Conservation (phyloP, 1,140 invertebrate genomes). For the Drosophila takahashii region DNA sequence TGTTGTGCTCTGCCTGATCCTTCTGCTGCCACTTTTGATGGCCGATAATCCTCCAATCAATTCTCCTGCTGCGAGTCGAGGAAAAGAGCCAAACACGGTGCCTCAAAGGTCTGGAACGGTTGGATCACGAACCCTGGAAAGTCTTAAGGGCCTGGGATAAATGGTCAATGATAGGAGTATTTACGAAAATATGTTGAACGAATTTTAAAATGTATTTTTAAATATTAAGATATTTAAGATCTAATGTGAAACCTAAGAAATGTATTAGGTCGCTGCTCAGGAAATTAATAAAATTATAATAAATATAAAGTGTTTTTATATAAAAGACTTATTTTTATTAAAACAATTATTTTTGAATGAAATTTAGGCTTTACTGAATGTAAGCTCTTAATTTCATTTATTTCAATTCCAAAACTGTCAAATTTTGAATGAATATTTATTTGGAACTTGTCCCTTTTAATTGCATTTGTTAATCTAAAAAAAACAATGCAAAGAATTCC, state of each 20-base stretch:
- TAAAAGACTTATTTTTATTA: no score
- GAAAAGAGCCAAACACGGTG: background rate
- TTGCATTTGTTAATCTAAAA: background rate
- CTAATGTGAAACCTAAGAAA: background rate
- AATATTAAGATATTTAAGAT: background rate
- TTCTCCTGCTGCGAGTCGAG: background rate
- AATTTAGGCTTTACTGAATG: no score
- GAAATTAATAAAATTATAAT: background rate
- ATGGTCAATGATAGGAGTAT: background rate
- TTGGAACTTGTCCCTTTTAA: no score
- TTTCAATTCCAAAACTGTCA: no score
- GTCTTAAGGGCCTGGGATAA: constrained; percentile 43
- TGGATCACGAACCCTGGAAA: constrained; percentile 30
- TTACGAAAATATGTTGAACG: background rate
- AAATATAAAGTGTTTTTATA: background rate
- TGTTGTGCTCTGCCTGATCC: constrained; percentile 18
- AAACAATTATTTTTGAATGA: no score
- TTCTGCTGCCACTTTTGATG: constrained; percentile 25
- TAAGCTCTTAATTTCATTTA: no score
- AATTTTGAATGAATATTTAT: background rate
- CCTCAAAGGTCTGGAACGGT: background rate
- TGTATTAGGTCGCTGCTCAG: background rate
- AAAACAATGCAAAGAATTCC: background rate
- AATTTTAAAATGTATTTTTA: background rate
- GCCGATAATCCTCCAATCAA: constrained; percentile 1